Conservation (phyloP, 23 tunicate species). For the Botrylloides violaceus region DNA sequence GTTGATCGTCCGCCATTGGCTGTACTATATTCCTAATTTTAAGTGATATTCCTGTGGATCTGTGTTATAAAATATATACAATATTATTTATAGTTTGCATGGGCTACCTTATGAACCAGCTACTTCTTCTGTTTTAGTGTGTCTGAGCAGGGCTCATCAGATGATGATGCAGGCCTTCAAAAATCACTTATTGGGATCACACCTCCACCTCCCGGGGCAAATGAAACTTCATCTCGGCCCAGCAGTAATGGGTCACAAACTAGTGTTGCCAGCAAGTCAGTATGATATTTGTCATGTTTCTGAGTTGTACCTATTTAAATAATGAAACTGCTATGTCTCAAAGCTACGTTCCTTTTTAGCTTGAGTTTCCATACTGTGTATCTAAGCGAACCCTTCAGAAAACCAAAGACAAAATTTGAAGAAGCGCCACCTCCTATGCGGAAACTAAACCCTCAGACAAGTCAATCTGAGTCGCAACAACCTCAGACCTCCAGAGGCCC, state of each 20-base stretch:
- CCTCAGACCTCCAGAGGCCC: background rate
- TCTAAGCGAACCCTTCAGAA: slow-evolving; percentile 5
- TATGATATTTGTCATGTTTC: no score
- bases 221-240: slow-evolving; percentile 4
- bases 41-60: no score
- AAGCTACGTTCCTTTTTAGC: slow-evolving; percentile 2
- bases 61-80: no score
- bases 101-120: no score
- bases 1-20: no score
- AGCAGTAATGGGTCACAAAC: slow-evolving; percentile 18
- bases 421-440: background rate
- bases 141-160: slow-evolving; percentile 2
- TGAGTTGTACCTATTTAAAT: no score
- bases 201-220: slow-evolving; percentile 1
- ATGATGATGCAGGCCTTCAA: slow-evolving; percentile 23
- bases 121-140: slow-evolving; percentile 14
- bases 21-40: no score
- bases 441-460: background rate
- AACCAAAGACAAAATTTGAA: background rate
- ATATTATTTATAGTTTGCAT: no score
- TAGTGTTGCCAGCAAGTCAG: slow-evolving; percentile 21
- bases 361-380: slow-evolving; percentile 25
- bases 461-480: background rate
- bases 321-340: no score
- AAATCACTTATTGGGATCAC: slow-evolving; percentile 5